Evolutionary conservation across 2,797 vertebrate species (phyloP).

Genomic region (Oreochromis grahami): DNA sequence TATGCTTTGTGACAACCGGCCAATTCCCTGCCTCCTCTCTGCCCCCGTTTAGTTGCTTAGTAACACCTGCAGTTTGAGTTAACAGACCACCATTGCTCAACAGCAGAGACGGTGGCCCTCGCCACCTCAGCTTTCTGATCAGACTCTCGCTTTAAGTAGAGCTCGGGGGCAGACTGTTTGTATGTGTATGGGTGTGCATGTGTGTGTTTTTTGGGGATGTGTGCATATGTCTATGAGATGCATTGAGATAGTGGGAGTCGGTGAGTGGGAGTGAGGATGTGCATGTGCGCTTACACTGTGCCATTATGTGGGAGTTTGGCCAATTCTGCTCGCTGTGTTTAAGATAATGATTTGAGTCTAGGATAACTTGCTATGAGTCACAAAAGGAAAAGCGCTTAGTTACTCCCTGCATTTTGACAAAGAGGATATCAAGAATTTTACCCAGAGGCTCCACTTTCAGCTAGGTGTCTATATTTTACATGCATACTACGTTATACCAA

Average conservation of each 20-base stretch:
- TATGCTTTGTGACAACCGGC: conserved; percentile 64
- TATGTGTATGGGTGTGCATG: not conserved
- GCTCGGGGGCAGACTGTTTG: conserved; percentile 47
- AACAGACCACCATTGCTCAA: conserved; percentile 63
- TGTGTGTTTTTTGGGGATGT: conserved; percentile 15
- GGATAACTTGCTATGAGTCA: conserved; percentile 65
- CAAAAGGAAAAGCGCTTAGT: conserved; percentile 47
- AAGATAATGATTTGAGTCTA: conserved; percentile 64
- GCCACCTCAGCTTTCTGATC: conserved; percentile 57
- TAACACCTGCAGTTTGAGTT: conserved; percentile 79
- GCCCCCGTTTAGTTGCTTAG: conserved; percentile 80
- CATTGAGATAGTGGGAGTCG: conserved; percentile 48
- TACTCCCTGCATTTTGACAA: conserved; percentile 36
- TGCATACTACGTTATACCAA: not conserved
- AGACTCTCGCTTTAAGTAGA: conserved; percentile 58
- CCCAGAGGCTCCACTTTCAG: not conserved
- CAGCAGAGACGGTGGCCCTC: conserved; percentile 53
- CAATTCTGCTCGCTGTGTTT: conserved; percentile 56
- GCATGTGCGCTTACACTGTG: conserved; percentile 61
- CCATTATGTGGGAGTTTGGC: conserved; percentile 71
- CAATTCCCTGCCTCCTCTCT: conserved; percentile 69
- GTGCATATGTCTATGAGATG: conserved; percentile 47
- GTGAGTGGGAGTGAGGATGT: conserved; percentile 66
- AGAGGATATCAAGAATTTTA: conserved; percentile 12
- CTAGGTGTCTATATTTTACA: not conserved